Percentiles rank a stretch among this genome's conserved stretches.
phyloP scores from a whole-genome alignment of 2,797 vertebrate genomes.

The Typhlichthys subterraneus region DNA sequence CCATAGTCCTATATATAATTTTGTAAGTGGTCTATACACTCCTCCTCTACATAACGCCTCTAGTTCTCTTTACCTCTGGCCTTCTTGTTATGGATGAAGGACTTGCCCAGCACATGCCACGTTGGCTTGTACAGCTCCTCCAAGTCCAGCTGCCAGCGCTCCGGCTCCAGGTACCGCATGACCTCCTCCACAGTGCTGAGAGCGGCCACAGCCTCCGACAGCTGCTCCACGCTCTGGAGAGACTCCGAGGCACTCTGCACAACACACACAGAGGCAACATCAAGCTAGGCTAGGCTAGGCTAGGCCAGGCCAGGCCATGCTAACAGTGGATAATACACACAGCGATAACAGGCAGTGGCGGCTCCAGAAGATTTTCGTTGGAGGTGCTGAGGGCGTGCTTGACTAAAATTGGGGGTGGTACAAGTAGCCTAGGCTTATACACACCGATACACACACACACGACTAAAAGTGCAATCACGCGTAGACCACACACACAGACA shows the following conservation, averaged over 20 bases:
- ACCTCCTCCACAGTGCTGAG: conserved; percentile 94
- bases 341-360: too few relatives aligned
- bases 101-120: conserved; percentile 94
- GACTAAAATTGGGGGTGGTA: too few relatives aligned
- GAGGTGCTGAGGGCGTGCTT: too few relatives aligned
- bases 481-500: too few relatives aligned
- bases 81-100: conserved; percentile 91
- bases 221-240: conserved; percentile 82
- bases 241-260: conserved; percentile 83
- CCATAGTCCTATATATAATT: too few relatives aligned
- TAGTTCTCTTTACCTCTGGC: conserved; percentile 79
- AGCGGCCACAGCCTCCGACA: conserved; percentile 84
- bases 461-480: too few relatives aligned
- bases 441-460: too few relatives aligned
- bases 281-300: too few relatives aligned
- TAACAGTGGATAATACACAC: too few relatives aligned
- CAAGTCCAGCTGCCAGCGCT: conserved; percentile 94
- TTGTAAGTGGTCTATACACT: not conserved
- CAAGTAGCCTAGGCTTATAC: too few relatives aligned
- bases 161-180: conserved; percentile 94
- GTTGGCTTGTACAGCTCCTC: conserved; percentile 93
- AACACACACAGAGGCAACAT: conserved; percentile 18
- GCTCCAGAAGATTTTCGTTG: too few relatives aligned
- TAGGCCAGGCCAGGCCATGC: too few relatives aligned
- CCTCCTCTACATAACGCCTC: not conserved